Evolutionary conservation across 2,888 invertebrate species (phyloP).

Genomic region (Xylophagus ater): DNA sequence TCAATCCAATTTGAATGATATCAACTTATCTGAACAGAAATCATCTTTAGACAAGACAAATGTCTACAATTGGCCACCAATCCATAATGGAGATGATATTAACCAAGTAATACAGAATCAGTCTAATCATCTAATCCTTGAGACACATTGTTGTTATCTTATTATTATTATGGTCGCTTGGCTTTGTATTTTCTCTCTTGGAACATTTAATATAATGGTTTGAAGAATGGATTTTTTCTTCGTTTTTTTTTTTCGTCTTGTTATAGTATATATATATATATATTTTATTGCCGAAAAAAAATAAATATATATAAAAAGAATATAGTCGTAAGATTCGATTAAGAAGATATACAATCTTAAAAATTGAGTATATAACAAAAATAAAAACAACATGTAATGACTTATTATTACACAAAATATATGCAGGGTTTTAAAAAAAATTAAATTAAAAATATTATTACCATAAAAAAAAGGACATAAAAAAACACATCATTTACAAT

Average conservation of each 20-base stretch:
- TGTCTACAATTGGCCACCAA: constrained; percentile 11
- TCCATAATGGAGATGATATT: constrained; percentile 9
- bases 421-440: constrained; percentile 11
- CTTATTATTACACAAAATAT: neutral
- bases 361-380: neutral
- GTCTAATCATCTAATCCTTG: constrained; percentile 8
- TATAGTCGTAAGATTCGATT: neutral
- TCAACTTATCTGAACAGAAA: constrained; percentile 69
- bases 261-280: neutral
- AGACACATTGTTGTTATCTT: constrained; percentile 6
- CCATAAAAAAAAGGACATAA: no score
- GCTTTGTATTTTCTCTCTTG: neutral
- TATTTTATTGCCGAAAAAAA: neutral
- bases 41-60: constrained; percentile 33
- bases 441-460: no score
- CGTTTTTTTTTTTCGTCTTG: neutral
- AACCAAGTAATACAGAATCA: constrained; percentile 7
- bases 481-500: no score
- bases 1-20: constrained; percentile 64
- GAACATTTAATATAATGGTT: no score
- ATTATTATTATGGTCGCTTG: constrained; percentile 5
- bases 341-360: neutral
- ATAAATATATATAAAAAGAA: constrained; percentile 1
- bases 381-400: neutral
- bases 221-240: no score